Percentiles rank a stretch among this genome's conserved stretches.
phyloP scores from a whole-genome alignment of 1,140 invertebrate species.

The Orius insidiosus region DNA sequence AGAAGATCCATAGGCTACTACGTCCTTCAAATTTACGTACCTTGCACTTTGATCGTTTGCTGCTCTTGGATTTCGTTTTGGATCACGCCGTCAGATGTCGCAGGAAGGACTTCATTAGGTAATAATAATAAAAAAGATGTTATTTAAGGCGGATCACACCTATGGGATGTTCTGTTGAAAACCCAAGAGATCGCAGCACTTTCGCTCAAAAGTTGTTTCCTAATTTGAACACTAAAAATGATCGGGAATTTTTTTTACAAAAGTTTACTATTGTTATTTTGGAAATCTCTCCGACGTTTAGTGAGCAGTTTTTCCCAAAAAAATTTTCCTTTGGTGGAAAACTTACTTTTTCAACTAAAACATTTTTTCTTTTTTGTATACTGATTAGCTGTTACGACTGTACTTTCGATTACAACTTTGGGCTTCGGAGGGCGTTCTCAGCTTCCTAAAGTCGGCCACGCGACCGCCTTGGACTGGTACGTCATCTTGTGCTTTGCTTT shows the following conservation, averaged over 20 bases:
- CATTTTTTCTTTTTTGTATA: no score
- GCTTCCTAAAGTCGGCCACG: slow-evolving; percentile 37
- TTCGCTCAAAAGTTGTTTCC: no score
- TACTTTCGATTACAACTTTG: slow-evolving; percentile 40
- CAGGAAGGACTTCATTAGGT: slow-evolving; percentile 38
- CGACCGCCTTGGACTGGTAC: slow-evolving; percentile 42
- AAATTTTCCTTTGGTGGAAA: slow-evolving; percentile 3
- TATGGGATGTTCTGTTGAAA: no score
- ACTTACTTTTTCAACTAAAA: no score
- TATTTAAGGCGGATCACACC: no score
- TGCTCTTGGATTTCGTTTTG: slow-evolving; percentile 46
- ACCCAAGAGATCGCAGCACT: no score
- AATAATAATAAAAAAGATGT: no score
- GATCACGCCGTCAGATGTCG: slow-evolving; percentile 43
- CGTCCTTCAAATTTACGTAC: slow-evolving; percentile 42
- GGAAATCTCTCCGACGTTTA: no score
- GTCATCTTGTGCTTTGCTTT: slow-evolving; percentile 40
- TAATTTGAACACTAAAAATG: no score
- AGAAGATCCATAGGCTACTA: slow-evolving; percentile 36
- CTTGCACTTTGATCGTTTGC: slow-evolving; percentile 39
- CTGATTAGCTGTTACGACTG: slow-evolving; percentile 39
- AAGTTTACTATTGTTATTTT: no score
- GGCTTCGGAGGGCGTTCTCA: slow-evolving; percentile 37
- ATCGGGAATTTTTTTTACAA: no score
- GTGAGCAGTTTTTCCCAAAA: no score